Conservation (phyloP, 2,797 vertebrate species). For the Eulemur albifrons region DNA sequence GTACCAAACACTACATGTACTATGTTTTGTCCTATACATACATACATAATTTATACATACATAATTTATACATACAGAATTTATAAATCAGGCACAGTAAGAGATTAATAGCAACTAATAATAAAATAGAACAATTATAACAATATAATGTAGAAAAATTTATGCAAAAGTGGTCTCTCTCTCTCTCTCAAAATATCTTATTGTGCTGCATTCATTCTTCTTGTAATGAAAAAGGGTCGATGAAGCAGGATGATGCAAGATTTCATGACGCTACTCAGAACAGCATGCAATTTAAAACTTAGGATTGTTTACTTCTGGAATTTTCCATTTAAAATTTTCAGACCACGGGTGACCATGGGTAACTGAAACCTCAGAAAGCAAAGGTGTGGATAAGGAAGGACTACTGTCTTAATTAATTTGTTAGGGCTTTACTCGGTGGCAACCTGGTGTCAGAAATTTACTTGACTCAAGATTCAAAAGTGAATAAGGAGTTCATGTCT, state of each 20-base stretch:
- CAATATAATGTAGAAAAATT: not conserved
- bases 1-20: not conserved
- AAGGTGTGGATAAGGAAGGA: not conserved
- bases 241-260: not conserved
- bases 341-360: not conserved
- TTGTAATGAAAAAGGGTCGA: not conserved
- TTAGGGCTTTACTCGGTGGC: not conserved
- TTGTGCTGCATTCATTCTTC: not conserved
- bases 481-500: slow-evolving; percentile 24
- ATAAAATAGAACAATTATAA: not conserved
- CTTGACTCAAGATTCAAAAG: slow-evolving; percentile 19
- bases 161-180: not conserved
- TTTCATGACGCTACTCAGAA: not conserved
- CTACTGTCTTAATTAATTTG: not conserved
- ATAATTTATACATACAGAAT: not conserved
- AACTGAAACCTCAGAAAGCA: not conserved
- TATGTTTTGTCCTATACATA: not conserved
- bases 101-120: not conserved
- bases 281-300: not conserved
- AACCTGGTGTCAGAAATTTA: slow-evolving; percentile 28
- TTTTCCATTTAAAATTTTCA: not conserved
- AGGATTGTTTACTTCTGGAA: not conserved
- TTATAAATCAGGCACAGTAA: not conserved
- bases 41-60: not conserved
- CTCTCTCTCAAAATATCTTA: not conserved